Conservation (phyloP, 2,888 invertebrate genomes). For the Hemistola chrysoprasaria region DNA sequence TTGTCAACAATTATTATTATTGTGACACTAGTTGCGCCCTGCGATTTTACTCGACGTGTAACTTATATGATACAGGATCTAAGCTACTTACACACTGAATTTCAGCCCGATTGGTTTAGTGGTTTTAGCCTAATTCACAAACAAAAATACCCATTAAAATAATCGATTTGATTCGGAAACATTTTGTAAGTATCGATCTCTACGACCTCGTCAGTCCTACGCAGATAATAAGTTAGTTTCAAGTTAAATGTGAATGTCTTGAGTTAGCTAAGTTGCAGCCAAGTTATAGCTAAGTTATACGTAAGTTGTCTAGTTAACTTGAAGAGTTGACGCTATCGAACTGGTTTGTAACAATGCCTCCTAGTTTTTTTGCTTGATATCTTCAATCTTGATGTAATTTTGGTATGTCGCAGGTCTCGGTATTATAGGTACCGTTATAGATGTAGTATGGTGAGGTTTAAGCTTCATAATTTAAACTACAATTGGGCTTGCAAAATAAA, state of each 20-base stretch:
- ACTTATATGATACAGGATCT: too few relatives aligned
- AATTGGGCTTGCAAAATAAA: too few relatives aligned
- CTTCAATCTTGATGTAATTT: slow-evolving; percentile 21
- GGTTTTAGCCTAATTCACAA: too few relatives aligned
- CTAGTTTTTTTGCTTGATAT: slow-evolving; percentile 27
- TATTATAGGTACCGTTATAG: slow-evolving; percentile 25
- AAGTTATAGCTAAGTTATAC: slow-evolving; percentile 12
- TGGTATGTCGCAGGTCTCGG: slow-evolving; percentile 17
- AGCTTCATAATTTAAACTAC: slow-evolving; percentile 18
- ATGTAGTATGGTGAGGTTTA: slow-evolving; percentile 14
- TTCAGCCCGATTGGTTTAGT: too few relatives aligned
- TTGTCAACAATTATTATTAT: slow-evolving; percentile 65
- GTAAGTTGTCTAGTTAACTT: slow-evolving; percentile 23
- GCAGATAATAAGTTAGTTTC: slow-evolving; percentile 6
- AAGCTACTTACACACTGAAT: too few relatives aligned
- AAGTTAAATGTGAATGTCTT: not conserved
- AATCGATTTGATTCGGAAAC: too few relatives aligned
- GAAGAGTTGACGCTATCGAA: slow-evolving; percentile 19
- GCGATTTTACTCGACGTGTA: too few relatives aligned
- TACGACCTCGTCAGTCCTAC: slow-evolving; percentile 30
- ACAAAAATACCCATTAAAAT: too few relatives aligned
- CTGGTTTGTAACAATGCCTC: slow-evolving; percentile 34
- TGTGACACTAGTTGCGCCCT: too few relatives aligned
- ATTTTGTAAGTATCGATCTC: slow-evolving; percentile 43
- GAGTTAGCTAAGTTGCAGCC: slow-evolving; percentile 15